These are phyloP conservation scores for Myotis yumanensis DNA, from an alignment of 2,113 vertebrate genomes.

Conservation along the genomic window DNA sequence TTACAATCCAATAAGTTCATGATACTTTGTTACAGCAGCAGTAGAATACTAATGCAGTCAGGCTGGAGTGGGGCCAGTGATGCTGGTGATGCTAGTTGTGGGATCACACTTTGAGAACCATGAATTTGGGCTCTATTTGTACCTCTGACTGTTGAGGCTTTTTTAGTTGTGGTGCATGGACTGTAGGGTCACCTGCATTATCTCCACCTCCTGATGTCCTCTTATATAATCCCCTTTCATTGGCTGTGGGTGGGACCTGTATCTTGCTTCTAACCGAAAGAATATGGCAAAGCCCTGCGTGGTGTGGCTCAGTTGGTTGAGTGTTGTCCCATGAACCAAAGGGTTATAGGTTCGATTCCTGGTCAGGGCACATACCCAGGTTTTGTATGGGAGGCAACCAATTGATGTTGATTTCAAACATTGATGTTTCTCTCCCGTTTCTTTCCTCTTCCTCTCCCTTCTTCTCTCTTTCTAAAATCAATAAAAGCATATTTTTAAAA, in stretches of 20 bases:
- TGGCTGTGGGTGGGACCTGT: neutral
- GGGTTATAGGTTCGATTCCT: neutral
- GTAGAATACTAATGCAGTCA: neutral
- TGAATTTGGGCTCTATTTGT: neutral
- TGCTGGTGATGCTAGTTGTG: neutral
- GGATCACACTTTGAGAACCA: neutral
- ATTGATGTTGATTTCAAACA: neutral
- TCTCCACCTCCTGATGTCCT: too few relatives aligned
- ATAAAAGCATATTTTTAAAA: neutral
- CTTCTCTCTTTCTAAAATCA: neutral
- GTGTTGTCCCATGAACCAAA: neutral
- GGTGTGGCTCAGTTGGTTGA: neutral
- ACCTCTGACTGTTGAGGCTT: neutral
- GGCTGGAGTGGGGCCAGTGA: neutral
- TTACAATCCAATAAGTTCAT: neutral
- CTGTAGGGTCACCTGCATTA: neutral
- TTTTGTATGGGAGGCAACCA: neutral
- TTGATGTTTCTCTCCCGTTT: neutral
- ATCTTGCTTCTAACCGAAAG: neutral
- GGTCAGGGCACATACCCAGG: neutral
- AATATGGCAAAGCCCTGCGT: neutral
- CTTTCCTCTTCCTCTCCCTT: neutral
- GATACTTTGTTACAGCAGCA: neutral
- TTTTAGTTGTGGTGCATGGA: neutral
- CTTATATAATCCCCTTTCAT: neutral